phyloP scores from a whole-genome alignment of 2,113 vertebrate species.

The Cisticola juncidis region DNA sequence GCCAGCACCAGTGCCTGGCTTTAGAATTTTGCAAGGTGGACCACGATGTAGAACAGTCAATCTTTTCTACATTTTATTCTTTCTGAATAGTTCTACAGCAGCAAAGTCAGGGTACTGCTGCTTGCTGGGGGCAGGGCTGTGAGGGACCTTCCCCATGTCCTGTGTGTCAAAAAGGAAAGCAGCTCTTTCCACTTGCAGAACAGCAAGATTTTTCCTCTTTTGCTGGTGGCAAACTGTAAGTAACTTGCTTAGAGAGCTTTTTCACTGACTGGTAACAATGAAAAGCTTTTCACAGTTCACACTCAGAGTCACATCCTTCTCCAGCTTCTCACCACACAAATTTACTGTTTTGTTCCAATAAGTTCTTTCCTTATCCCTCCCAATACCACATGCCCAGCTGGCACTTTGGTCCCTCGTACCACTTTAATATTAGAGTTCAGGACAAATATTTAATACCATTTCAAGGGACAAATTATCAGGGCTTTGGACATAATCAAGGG shows the following conservation, averaged over 20 bases:
- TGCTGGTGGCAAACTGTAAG: neutral
- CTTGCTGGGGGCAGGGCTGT: neutral
- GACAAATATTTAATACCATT: neutral
- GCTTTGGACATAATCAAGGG: neutral
- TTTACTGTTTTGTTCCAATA: neutral
- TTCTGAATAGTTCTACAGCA: neutral
- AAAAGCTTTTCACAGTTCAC: neutral
- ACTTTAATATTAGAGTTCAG: neutral
- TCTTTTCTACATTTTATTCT: neutral
- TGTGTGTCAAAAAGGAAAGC: neutral
- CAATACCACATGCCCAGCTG: neutral
- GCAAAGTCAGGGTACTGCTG: neutral
- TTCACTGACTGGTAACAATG: neutral
- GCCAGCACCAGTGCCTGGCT: neutral
- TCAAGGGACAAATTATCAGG: neutral
- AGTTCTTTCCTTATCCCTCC: neutral
- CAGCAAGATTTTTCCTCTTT: neutral
- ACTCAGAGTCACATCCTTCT: rapidly evolving
- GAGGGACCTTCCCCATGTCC: neutral
- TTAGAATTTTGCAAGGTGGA: neutral
- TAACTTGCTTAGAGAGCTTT: neutral
- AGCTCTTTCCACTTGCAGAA: neutral
- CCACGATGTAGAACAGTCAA: neutral
- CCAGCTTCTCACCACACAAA: neutral
- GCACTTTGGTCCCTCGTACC: neutral